A percentile compares a stretch with the other conserved stretches of the same genome.
Conservation (phyloP, 2,888 invertebrate species). For the Eupithecia pulchellata region DNA sequence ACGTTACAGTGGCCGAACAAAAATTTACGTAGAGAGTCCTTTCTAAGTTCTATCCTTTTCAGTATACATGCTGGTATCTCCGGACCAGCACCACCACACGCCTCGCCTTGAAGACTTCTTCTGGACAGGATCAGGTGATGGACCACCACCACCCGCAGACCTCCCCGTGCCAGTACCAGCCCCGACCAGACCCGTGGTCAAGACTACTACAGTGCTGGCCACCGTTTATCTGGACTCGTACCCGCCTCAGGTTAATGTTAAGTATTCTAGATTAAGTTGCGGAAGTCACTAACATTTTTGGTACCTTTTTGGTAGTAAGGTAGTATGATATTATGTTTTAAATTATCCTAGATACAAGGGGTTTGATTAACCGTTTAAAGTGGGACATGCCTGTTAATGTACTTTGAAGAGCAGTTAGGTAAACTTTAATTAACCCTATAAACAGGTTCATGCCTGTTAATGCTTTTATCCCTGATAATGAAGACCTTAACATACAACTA, state of each 20-base stretch:
- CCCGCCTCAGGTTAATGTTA: conserved; percentile 70
- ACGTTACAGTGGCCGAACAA: too few relatives aligned
- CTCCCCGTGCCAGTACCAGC: conserved; percentile 72
- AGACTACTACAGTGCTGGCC: conserved; percentile 89
- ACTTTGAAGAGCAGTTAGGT: too few relatives aligned
- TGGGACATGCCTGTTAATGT: too few relatives aligned
- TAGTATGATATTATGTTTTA: neutral
- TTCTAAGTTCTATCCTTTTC: conserved; percentile 16
- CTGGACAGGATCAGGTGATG: conserved; percentile 95
- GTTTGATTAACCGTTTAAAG: too few relatives aligned
- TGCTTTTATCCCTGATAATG: too few relatives aligned
- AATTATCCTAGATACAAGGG: too few relatives aligned
- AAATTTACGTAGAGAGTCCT: too few relatives aligned
- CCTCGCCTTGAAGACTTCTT: conserved; percentile 93
- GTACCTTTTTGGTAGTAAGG: neutral
- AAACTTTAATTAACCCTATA: too few relatives aligned
- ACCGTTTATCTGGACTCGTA: conserved; percentile 88
- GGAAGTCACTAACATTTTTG: neutral
- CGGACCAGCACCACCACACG: conserved; percentile 74
- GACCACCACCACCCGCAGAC: conserved; percentile 86
- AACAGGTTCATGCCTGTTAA: too few relatives aligned
- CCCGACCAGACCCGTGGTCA: conserved; percentile 82
- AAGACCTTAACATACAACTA: too few relatives aligned
- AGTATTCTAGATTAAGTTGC: conserved; percentile 40
- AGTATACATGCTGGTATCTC: conserved; percentile 76